Conservation (phyloP, 2,888 invertebrate species). For the Drosophila mettleri region DNA sequence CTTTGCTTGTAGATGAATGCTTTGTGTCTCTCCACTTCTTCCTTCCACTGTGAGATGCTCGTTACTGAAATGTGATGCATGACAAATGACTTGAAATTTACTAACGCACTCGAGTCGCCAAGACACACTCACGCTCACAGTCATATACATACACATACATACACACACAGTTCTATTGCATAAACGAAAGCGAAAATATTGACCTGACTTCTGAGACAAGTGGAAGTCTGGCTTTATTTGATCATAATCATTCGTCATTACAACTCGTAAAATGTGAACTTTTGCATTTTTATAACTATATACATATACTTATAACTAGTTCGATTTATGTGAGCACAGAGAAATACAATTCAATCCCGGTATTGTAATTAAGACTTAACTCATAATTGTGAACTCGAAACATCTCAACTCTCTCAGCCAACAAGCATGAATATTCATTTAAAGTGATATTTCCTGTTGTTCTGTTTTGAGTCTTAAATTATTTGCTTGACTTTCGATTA, state of each 20-base stretch:
- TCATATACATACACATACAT: slow-evolving; percentile 13
- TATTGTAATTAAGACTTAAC: background rate
- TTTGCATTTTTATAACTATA: slow-evolving; percentile 26
- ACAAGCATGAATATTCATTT: too few species aligned
- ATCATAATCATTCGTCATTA: slow-evolving; percentile 62
- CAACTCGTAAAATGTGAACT: slow-evolving; percentile 26
- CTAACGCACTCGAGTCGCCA: slow-evolving; percentile 50
- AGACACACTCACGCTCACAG: slow-evolving; percentile 31
- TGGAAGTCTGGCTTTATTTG: slow-evolving; percentile 23
- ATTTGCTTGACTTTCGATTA: too few species aligned
- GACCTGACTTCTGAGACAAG: slow-evolving; percentile 48
- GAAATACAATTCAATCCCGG: background rate
- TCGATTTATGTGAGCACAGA: background rate
- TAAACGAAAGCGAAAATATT: slow-evolving; percentile 67
- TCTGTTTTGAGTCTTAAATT: too few species aligned
- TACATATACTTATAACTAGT: slow-evolving; percentile 2
- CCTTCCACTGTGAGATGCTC: slow-evolving; percentile 52
- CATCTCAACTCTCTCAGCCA: too few species aligned
- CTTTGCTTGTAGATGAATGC: slow-evolving; percentile 16
- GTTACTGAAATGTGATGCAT: slow-evolving; percentile 80
- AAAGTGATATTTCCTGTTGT: too few species aligned
- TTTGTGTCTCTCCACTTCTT: slow-evolving; percentile 2
- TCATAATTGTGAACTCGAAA: too few species aligned
- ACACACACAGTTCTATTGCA: slow-evolving; percentile 33
- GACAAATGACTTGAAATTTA: slow-evolving; percentile 80